Conservation (phyloP, 2,113 vertebrate species). For the Nothobranchius kuhntae region DNA sequence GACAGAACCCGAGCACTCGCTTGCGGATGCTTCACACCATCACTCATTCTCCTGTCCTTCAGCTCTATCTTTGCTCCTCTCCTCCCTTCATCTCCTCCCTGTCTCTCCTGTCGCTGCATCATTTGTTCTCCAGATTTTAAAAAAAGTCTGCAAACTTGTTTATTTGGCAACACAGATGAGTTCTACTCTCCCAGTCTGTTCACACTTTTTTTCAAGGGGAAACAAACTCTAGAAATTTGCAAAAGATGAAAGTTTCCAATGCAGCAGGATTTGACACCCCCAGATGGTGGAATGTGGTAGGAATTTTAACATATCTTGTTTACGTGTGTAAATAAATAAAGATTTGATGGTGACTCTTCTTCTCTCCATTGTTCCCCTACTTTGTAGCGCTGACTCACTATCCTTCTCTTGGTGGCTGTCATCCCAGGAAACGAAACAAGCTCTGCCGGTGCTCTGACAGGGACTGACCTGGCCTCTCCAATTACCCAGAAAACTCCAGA, state of each 20-base stretch:
- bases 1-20: not conserved
- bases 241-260: constrained; percentile 20
- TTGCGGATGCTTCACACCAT: constrained; percentile 2
- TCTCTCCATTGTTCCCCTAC: not conserved
- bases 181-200: constrained; percentile 12
- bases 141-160: constrained; percentile 24
- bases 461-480: constrained; percentile 34
- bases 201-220: not conserved
- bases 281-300: constrained; percentile 1
- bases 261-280: constrained; percentile 5
- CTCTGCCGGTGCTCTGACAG: constrained; percentile 19
- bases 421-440: constrained; percentile 18
- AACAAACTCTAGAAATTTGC: not conserved
- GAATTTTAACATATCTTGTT: not conserved
- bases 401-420: constrained; percentile 20
- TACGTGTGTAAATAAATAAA: too few relatives aligned
- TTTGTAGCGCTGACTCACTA: not conserved
- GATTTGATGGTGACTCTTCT: not conserved
- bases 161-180: constrained; percentile 16
- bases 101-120: not conserved
- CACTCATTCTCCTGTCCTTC: constrained; percentile 24
- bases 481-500: constrained; percentile 56
- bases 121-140: constrained; percentile 29
- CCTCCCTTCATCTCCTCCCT: constrained; percentile 7
- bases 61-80: constrained; percentile 10